Evolutionary conservation across 2,888 invertebrate species (phyloP).

Genomic region (Adineta ricciae): DNA sequence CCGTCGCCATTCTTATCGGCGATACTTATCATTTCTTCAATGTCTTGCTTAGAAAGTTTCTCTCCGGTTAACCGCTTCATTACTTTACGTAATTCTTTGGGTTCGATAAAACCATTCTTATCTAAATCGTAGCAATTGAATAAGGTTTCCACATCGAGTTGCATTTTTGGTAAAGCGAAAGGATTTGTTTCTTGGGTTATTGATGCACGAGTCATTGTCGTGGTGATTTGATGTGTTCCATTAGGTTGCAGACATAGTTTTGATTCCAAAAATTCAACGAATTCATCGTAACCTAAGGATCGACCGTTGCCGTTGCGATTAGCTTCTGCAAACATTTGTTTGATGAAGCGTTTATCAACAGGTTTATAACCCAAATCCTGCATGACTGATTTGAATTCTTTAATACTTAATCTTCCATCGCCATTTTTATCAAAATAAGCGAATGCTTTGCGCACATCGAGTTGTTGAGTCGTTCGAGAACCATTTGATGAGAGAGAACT

Average conservation of each 20-base stretch:
- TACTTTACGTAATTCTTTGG: slow-evolving; percentile 16
- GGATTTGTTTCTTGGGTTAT: not conserved
- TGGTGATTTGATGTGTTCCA: not conserved
- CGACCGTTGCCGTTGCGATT: not conserved
- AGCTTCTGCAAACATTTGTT: slow-evolving; percentile 14
- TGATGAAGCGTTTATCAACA: not conserved
- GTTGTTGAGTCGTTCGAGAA: not conserved
- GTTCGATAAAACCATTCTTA: slow-evolving; percentile 4
- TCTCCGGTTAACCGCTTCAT: not conserved
- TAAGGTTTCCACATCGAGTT: not conserved
- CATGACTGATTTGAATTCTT: slow-evolving; percentile 19
- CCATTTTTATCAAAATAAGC: slow-evolving; percentile 15
- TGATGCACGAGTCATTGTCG: too few relatives aligned
- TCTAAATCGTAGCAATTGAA: slow-evolving; percentile 15
- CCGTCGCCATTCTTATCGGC: slow-evolving; percentile 9
- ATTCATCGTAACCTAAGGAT: not conserved
- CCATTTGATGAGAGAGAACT: not conserved
- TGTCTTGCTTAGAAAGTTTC: not conserved
- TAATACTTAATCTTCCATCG: slow-evolving; percentile 12
- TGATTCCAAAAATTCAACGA: not conserved
- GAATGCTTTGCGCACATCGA: not conserved
- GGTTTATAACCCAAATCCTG: not conserved
- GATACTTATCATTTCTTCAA: slow-evolving; percentile 6
- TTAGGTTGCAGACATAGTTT: not conserved
- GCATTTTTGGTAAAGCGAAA: not conserved